Evolutionary conservation across 2,113 vertebrate genomes (phyloP).

Genomic region (Pelecanoides urinatrix): DNA sequence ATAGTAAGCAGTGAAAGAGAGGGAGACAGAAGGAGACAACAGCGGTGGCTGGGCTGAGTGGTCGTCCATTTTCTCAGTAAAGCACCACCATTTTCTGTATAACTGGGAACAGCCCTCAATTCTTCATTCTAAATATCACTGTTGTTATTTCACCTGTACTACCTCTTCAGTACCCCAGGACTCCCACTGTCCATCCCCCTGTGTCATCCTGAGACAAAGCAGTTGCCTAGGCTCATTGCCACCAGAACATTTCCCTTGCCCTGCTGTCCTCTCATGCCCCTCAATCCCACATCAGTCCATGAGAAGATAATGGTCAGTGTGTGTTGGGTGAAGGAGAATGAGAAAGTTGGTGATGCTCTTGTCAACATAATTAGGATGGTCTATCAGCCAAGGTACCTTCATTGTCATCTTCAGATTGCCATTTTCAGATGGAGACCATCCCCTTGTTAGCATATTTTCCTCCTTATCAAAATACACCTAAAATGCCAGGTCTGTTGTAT

Average conservation of each 20-base stretch:
- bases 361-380: background rate
- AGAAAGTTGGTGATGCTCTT: background rate
- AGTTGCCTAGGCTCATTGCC: background rate
- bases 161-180: background rate
- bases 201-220: background rate
- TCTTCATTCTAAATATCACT: background rate
- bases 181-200: background rate
- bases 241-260: background rate
- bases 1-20: background rate
- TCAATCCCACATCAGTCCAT: background rate
- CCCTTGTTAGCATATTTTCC: background rate
- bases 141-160: background rate
- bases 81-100: background rate
- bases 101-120: background rate
- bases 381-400: background rate
- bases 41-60: background rate
- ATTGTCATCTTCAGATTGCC: background rate
- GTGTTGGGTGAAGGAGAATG: background rate
- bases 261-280: background rate
- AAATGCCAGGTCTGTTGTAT: background rate
- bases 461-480: background rate
- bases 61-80: background rate
- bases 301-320: background rate
- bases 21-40: background rate
- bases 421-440: background rate